Base-by-base conservation (phyloP, 2,113 vertebrate species). In the Eulacestoma nigropectus region DNA sequence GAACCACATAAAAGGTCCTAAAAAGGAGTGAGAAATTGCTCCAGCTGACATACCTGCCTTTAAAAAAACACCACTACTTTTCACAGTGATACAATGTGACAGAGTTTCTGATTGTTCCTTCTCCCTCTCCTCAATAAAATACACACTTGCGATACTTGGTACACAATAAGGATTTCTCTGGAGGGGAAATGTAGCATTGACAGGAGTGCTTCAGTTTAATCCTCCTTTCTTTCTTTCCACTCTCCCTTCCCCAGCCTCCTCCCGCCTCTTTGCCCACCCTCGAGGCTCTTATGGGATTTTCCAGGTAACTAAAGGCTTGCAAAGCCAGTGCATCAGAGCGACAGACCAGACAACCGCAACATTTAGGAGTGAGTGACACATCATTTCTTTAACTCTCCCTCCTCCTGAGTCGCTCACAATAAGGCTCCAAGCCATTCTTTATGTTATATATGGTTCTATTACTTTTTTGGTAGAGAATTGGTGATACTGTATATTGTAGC, bases 331-430 rank as follows among this genome's bases (percentile, higher is more conserved):
- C 73, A 75, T 77, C 26, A 6, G 67, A 94, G 64, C 0, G 3
- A 78, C 95, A 93, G 93, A 95, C 91, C 82, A 97, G 87, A 81
- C 87, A 95, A 79, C 87, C 0, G 0, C 32, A 59, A 94, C 75
- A 93, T 86, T 96, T 74, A 80, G 64, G 55, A 77, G 72, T 87
- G 83, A 96, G 78, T 78, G 85, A 92, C 73, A 87, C 78, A 50
- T 8, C 1, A 93, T 93, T 93, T 95, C 89, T 96, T 97, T 97
- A 97, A 96, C 73, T 95, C 85, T 94, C 65, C 68, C 77, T 97
- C 37, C 57, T 94, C 83, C 89, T 2, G 16, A 53, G 53, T 90
- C 33, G 9, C 59, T 82, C 49, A 80, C 44, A 80, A 59, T 41
- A 87, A 87, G 57, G 50, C 26, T 82, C 42, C 47, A 60, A 94